phyloP scores from a whole-genome alignment of 2,888 invertebrate genomes.

The Acanthosepion pharaonis region DNA sequence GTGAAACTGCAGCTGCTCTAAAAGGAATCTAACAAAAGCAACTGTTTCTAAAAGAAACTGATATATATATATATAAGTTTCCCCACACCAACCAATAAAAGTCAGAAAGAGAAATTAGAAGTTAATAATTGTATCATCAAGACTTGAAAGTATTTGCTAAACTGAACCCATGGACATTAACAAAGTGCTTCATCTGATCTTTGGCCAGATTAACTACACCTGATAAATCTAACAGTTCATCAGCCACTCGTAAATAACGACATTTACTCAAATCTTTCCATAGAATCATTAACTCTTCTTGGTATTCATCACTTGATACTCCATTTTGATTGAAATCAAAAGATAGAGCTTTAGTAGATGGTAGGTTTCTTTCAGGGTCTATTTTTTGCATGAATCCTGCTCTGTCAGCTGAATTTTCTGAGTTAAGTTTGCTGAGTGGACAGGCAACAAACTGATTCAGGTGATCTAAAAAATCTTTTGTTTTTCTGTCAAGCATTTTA shows the following conservation, averaged over 20 bases:
- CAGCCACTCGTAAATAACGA: constrained; percentile 66
- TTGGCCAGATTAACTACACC: constrained; percentile 68
- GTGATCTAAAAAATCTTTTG: constrained; percentile 59
- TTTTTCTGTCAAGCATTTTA: constrained; percentile 58
- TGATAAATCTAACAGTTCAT: constrained; percentile 66
- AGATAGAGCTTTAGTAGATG: neutral
- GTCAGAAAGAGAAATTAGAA: neutral
- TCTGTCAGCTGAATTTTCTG: neutral
- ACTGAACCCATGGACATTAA: neutral
- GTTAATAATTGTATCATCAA: neutral
- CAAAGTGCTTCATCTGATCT: constrained; percentile 65
- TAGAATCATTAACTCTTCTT: constrained; percentile 56
- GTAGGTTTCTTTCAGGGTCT: neutral
- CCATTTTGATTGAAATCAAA: neutral
- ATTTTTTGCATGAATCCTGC: neutral
- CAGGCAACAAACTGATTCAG: constrained; percentile 52
- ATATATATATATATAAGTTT: no score
- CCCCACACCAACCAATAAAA: no score
- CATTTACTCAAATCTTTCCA: constrained; percentile 71
- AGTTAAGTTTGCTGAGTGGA: neutral
- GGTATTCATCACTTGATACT: constrained; percentile 58
- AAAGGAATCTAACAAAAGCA: no score
- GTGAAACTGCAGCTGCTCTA: no score
- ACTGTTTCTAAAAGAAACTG: no score
- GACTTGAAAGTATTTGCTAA: constrained; percentile 33